Evolutionary conservation across 1,140 invertebrate genomes (phyloP).

Genomic region (Homarus americanus): DNA sequence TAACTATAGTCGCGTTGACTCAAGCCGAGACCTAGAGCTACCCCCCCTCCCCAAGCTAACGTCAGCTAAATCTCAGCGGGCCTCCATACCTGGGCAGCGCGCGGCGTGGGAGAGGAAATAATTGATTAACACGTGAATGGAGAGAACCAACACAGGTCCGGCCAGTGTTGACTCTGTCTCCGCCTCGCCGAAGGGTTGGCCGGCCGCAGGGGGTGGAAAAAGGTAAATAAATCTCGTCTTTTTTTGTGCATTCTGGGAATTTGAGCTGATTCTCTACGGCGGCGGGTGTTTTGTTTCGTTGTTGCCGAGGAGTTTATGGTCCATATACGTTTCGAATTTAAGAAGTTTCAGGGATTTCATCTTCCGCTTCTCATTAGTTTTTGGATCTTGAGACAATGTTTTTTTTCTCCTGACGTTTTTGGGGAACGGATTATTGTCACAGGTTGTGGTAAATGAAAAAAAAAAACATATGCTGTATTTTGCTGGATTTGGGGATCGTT

Average conservation of each 20-base stretch:
- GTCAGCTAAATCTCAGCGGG: not conserved
- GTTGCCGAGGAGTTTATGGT: not conserved
- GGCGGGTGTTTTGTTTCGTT: not conserved
- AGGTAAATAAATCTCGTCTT: constrained; percentile 25
- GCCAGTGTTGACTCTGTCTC: constrained; percentile 35
- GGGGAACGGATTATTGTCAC: no score
- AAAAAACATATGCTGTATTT: not conserved
- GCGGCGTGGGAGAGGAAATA: constrained; percentile 67
- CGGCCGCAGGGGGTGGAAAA: not conserved
- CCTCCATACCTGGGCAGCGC: constrained; percentile 17
- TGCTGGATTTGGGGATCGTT: not conserved
- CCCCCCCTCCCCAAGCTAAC: not conserved
- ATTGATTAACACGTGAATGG: constrained; percentile 65
- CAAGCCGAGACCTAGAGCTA: not conserved
- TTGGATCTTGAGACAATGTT: not conserved
- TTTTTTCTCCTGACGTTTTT: not conserved
- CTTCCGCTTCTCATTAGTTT: not conserved
- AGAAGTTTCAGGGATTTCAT: no score
- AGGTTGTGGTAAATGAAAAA: not conserved
- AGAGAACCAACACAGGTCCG: constrained; percentile 34
- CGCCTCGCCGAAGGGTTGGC: constrained; percentile 29
- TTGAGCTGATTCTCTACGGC: not conserved
- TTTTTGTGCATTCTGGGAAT: constrained; percentile 25
- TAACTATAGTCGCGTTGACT: no score
- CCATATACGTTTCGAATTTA: not conserved